These are phyloP conservation scores for Agonopterix heracliana DNA, from an alignment of 2,888 invertebrate species.

Conservation along the genomic window DNA sequence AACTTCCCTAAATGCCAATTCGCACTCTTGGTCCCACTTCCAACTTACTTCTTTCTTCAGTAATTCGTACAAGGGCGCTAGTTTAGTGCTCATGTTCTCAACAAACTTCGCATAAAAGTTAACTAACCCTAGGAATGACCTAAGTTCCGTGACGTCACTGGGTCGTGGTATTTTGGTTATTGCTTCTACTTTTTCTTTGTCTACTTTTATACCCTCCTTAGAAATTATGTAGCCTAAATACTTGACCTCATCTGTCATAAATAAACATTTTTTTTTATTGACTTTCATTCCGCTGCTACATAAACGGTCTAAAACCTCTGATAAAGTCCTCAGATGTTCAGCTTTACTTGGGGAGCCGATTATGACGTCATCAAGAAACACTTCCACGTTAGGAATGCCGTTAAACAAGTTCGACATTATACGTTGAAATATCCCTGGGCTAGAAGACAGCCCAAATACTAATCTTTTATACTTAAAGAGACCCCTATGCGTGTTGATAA, in stretches of 20 bases:
- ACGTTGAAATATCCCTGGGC: background rate
- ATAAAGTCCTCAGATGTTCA: background rate
- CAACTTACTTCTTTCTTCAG: no score
- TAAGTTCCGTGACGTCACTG: no score
- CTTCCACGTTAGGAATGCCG: background rate
- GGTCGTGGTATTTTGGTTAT: no score
- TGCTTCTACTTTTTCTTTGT: no score
- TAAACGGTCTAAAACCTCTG: background rate
- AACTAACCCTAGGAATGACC: no score
- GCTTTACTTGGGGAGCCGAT: background rate
- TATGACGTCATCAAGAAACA: background rate
- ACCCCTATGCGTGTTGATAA: background rate
- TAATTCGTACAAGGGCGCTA: no score
- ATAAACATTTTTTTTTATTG: background rate
- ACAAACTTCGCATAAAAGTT: no score
- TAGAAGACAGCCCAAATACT: background rate
- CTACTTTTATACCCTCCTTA: no score
- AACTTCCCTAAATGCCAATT: background rate
- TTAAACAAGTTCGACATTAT: no score
- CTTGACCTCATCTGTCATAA: background rate
- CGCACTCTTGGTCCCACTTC: no score
- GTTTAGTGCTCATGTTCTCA: no score
- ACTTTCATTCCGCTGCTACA: background rate
- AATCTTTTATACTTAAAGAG: background rate
- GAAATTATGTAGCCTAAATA: background rate